Conservation (phyloP, 2,888 invertebrate species). For the Lepetodrilus schrolli region DNA sequence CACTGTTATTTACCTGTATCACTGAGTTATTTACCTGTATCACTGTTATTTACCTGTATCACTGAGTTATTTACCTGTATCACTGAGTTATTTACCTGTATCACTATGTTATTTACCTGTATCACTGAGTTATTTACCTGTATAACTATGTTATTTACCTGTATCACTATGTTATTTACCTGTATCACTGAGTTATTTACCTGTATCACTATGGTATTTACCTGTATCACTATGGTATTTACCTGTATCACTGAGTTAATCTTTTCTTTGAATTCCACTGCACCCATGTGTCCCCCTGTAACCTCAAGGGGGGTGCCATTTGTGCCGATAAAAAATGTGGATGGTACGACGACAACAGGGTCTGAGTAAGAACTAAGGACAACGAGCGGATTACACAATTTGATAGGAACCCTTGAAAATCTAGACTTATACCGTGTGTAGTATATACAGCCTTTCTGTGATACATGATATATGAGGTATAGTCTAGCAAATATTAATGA, state of each 20-base stretch:
- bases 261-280: conserved; percentile 80
- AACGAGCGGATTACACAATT: too few species aligned
- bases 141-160: neutral
- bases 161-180: neutral
- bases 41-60: conserved; percentile 59
- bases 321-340: conserved; percentile 88
- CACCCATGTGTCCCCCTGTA: conserved; percentile 80
- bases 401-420: too few species aligned
- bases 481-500: too few species aligned
- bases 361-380: conserved; percentile 64
- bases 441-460: too few species aligned
- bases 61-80: conserved; percentile 41
- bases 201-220: neutral
- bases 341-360: conserved; percentile 80
- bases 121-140: neutral
- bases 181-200: neutral
- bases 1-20: conserved; percentile 51
- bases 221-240: neutral
- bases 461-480: too few species aligned
- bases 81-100: neutral
- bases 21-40: too few species aligned
- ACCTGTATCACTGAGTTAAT: conserved; percentile 76
- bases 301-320: conserved; percentile 88
- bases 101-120: neutral
- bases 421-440: too few species aligned